These are phyloP conservation scores for Aeoliscus strigatus DNA, from an alignment of 2,797 vertebrate species.

Conservation along the genomic window DNA sequence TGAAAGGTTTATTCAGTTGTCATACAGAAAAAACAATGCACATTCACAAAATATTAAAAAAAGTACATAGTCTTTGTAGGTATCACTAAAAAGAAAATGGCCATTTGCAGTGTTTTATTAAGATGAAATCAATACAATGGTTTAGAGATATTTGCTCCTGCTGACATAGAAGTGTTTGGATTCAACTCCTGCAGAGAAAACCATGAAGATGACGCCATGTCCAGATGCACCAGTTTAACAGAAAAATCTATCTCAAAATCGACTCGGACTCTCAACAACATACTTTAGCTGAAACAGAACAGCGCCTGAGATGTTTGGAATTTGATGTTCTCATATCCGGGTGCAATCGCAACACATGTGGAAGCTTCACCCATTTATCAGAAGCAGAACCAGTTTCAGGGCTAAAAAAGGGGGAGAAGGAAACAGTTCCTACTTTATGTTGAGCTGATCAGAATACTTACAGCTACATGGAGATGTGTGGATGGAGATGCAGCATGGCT, in stretches of 20 bases:
- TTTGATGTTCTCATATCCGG: slow-evolving; percentile 29
- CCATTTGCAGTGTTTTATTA: slow-evolving; percentile 42
- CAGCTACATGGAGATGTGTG: slow-evolving; percentile 14
- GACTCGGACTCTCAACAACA: slow-evolving; percentile 14
- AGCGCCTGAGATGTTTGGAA: slow-evolving; percentile 24
- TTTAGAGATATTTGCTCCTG: slow-evolving; percentile 27
- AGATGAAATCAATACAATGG: slow-evolving; percentile 53
- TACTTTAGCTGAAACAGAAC: slow-evolving; percentile 25
- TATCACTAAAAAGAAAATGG: slow-evolving; percentile 27
- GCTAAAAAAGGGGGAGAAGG: slow-evolving; percentile 15
- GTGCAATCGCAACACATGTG: slow-evolving; percentile 29
- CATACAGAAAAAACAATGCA: slow-evolving; percentile 14
- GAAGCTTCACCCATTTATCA: slow-evolving; percentile 10
- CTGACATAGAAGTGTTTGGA: slow-evolving; percentile 20
- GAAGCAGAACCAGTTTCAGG: slow-evolving; percentile 35
- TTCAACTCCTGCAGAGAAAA: slow-evolving; percentile 8
- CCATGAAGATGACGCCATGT: slow-evolving; percentile 14
- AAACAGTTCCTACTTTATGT: slow-evolving; percentile 14
- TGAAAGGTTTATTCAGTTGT: slow-evolving; percentile 32
- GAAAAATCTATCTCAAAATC: slow-evolving; percentile 1
- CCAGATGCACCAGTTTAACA: slow-evolving; percentile 24
- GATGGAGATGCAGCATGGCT: slow-evolving; percentile 32
- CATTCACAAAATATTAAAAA: slow-evolving; percentile 21
- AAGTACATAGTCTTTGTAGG: slow-evolving; percentile 8
- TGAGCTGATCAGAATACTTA: slow-evolving; percentile 8